A percentile compares a stretch with the other conserved stretches of the same genome.
Evolutionary conservation across 2,113 vertebrate species (phyloP).

Genomic region (Pomatostomus ruficeps): DNA sequence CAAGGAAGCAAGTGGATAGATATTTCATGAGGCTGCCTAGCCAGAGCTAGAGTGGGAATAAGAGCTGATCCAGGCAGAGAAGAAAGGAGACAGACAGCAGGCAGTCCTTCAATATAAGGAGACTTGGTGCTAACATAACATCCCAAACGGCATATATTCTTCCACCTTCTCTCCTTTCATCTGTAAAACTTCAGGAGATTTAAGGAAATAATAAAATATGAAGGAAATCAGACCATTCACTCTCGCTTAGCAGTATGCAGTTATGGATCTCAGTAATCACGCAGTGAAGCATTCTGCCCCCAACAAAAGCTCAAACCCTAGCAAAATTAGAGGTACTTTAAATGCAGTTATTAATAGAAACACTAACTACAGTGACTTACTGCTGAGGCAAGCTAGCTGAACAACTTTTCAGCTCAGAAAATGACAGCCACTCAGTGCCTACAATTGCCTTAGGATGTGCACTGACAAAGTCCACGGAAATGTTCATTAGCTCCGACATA

Average conservation of each 20-base stretch:
- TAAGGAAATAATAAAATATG: background rate
- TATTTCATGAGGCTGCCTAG: background rate
- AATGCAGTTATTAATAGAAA: constrained; percentile 39
- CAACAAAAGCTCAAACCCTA: background rate
- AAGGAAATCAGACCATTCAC: background rate
- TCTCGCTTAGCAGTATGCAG: background rate
- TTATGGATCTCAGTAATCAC: background rate
- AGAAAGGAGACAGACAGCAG: background rate
- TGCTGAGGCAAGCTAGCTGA: constrained; percentile 28
- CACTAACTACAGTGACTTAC: constrained; percentile 5
- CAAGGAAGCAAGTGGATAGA: background rate
- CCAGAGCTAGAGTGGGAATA: background rate
- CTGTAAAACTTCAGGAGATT: background rate
- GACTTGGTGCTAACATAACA: background rate
- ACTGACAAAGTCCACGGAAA: constrained; percentile 26
- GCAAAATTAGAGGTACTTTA: constrained; percentile 8
- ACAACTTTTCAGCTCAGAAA: constrained; percentile 30
- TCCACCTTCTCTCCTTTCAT: background rate
- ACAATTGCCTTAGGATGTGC: constrained; percentile 45
- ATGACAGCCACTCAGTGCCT: constrained; percentile 46
- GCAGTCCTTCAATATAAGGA: background rate
- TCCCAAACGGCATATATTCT: background rate
- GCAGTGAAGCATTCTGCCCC: background rate
- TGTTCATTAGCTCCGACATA: constrained; percentile 48
- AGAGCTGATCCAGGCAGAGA: background rate